These are phyloP conservation scores for Dasypus novemcinctus DNA, from an alignment of 2,113 vertebrate genomes.

Conservation along the genomic window DNA sequence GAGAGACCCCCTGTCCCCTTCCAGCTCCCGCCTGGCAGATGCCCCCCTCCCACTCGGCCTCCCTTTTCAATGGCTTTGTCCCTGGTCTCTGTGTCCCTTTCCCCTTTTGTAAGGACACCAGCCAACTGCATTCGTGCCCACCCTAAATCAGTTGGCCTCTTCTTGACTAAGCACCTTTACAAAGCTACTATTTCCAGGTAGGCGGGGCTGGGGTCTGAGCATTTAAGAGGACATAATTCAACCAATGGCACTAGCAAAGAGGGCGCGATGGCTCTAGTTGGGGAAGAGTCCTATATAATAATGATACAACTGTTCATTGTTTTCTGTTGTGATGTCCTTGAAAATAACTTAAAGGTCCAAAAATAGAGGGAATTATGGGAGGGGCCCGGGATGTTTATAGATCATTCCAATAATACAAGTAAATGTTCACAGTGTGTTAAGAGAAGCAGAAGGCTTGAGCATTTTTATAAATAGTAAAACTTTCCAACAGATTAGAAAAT, in stretches of 20 bases:
- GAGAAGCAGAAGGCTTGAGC: not conserved
- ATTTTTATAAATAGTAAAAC: not conserved
- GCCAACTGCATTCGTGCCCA: too few species aligned
- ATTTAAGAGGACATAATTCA: too few species aligned
- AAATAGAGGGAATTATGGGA: not conserved
- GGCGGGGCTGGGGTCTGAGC: too few species aligned
- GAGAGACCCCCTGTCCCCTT: too few species aligned
- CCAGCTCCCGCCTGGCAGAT: too few species aligned
- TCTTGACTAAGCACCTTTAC: too few species aligned
- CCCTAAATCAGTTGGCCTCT: too few species aligned
- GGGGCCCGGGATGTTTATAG: not conserved
- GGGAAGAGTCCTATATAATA: not conserved
- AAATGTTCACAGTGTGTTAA: not conserved
- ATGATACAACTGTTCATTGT: not conserved
- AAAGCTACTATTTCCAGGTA: too few species aligned
- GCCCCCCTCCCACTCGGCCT: too few species aligned
- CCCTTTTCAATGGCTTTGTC: too few species aligned
- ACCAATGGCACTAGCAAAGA: not conserved
- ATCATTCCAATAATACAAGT: not conserved
- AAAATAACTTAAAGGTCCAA: not conserved
- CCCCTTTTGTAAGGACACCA: too few species aligned
- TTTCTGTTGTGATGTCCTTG: not conserved
- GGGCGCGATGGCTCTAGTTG: accelerated
- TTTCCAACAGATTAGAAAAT: not conserved
- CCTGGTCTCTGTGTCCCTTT: too few species aligned